phyloP scores from a whole-genome alignment of 2,888 invertebrate genomes.

The Euplagia quadripunctaria region DNA sequence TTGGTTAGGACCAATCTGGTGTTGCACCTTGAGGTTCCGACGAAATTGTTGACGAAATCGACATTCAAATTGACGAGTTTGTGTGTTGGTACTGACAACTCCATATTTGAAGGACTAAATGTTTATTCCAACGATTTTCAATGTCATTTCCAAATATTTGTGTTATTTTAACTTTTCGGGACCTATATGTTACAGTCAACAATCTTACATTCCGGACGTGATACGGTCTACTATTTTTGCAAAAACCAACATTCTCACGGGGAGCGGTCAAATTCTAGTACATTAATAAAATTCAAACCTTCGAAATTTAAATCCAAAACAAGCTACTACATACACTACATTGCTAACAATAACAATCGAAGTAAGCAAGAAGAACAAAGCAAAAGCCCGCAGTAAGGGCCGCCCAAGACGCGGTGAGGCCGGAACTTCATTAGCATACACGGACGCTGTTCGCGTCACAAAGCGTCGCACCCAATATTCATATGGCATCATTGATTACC shows the following conservation, averaged over 20 bases:
- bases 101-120: not conserved
- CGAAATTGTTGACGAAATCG: conserved; percentile 14
- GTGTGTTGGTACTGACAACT: conserved; percentile 1
- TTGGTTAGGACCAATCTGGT: conserved; percentile 57
- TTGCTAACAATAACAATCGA: conserved; percentile 21
- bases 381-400: conserved; percentile 41
- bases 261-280: not conserved
- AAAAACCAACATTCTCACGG: too few relatives aligned
- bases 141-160: not conserved
- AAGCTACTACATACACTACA: not conserved
- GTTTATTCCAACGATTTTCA: not conserved
- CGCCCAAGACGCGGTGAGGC: conserved; percentile 63
- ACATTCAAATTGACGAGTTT: conserved; percentile 27
- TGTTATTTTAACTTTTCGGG: too few relatives aligned
- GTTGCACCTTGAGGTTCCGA: conserved; percentile 33
- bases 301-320: not conserved
- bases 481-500: conserved; percentile 67
- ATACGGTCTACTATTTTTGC: too few relatives aligned
- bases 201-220: too few relatives aligned
- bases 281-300: not conserved
- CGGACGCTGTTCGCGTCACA: conserved; percentile 75
- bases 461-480: conserved; percentile 71
- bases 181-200: too few relatives aligned
- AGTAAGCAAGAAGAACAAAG: conserved; percentile 37
- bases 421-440: conserved; percentile 75